These are phyloP conservation scores for Drosophila bocqueti DNA, from an alignment of 1,140 invertebrate species.

Conservation along the genomic window DNA sequence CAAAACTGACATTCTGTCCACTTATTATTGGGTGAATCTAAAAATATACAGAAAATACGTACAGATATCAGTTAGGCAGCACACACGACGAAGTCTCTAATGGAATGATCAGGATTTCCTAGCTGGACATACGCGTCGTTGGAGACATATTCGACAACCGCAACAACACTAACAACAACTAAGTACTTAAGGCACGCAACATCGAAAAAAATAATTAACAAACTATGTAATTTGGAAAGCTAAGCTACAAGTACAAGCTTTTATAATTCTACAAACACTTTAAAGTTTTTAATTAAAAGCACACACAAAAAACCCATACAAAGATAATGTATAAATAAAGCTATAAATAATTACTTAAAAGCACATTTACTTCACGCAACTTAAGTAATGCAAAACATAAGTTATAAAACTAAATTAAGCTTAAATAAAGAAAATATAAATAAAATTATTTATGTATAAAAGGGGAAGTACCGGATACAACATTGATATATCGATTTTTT, in stretches of 20 bases:
- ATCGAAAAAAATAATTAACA: constrained; percentile 10
- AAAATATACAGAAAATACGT: constrained; percentile 84
- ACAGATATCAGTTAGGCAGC: constrained; percentile 62
- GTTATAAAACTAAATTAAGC: neutral
- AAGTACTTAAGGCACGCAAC: constrained; percentile 12
- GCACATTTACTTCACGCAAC: neutral
- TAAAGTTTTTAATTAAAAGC: constrained; percentile 3
- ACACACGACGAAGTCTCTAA: constrained; percentile 11
- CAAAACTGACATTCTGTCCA: constrained; percentile 85
- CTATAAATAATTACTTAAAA: neutral
- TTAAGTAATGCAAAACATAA: neutral
- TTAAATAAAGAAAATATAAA: neutral
- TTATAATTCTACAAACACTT: neutral
- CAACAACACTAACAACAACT: constrained; percentile 23
- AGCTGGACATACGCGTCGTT: constrained; percentile 57
- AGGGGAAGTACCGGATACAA: neutral
- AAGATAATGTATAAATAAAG: neutral
- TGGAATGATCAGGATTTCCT: neutral
- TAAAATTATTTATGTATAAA: neutral
- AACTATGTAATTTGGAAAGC: neutral
- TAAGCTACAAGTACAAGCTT: neutral
- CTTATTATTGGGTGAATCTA: constrained; percentile 85
- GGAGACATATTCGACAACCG: constrained; percentile 82
- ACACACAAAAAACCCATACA: neutral
- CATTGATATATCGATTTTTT: too few relatives aligned